These are phyloP conservation scores for Erinaceus europaeus DNA, from an alignment of 2,113 vertebrate genomes.

Conservation along the genomic window DNA sequence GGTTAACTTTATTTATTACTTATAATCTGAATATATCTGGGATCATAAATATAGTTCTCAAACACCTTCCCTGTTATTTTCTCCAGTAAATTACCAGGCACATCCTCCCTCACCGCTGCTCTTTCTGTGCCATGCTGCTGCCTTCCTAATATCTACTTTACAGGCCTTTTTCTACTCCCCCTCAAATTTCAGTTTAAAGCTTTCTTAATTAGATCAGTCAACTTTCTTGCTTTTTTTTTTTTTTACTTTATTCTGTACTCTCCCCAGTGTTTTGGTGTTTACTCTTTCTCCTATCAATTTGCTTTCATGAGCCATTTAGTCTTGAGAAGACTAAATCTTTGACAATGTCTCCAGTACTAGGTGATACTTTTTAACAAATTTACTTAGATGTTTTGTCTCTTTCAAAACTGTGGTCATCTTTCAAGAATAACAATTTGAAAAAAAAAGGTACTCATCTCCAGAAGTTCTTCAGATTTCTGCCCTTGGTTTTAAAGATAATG, in stretches of 20 bases:
- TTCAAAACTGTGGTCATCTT: conserved; percentile 12
- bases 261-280: background rate
- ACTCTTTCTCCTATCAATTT: background rate
- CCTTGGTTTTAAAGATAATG: background rate
- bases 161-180: background rate
- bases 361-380: background rate
- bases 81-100: conserved; percentile 41
- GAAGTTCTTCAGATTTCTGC: conserved; percentile 19
- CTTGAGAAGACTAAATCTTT: background rate
- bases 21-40: conserved; percentile 42
- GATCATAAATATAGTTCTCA: conserved; percentile 45
- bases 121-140: background rate
- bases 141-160: conserved; percentile 30
- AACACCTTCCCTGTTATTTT: conserved; percentile 51
- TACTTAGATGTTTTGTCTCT: background rate
- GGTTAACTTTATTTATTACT: conserved; percentile 53
- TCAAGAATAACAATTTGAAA: background rate
- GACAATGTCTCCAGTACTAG: background rate
- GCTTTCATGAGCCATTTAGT: conserved; percentile 6
- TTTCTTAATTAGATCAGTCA: conserved; percentile 23
- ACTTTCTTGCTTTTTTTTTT: background rate
- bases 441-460: background rate
- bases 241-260: background rate
- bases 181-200: conserved; percentile 34
- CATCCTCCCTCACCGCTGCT: background rate